These are phyloP conservation scores for Zoanthus solanderi DNA, from an alignment of 92 coral and sea anemone genomes.

Conservation along the genomic window DNA sequence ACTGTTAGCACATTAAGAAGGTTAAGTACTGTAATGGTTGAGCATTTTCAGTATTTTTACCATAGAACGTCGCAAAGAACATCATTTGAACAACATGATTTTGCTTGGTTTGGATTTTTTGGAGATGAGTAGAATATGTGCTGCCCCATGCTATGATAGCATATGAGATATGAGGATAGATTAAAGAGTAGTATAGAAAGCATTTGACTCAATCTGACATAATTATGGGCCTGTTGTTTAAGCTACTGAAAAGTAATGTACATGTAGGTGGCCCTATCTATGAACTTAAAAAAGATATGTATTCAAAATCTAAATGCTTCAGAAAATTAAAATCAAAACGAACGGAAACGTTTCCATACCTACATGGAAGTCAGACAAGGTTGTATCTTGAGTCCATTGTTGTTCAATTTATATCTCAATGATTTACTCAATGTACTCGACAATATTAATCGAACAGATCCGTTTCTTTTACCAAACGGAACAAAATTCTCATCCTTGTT, in stretches of 20 bases:
- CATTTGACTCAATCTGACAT: constrained; percentile 73
- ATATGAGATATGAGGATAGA: too few species aligned
- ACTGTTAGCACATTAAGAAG: too few species aligned
- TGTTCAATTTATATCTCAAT: neutral
- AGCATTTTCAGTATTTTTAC: too few species aligned
- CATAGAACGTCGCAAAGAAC: too few species aligned
- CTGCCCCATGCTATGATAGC: too few species aligned
- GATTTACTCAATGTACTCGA: constrained; percentile 10
- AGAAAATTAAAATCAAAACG: neutral
- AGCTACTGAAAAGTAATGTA: constrained; percentile 18
- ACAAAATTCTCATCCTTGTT: neutral
- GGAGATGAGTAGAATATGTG: too few species aligned
- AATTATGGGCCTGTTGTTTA: constrained; percentile 32
- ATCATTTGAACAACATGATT: too few species aligned
- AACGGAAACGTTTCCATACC: neutral
- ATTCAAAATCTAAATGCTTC: constrained; percentile 4
- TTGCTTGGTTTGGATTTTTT: too few species aligned
- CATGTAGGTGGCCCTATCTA: constrained; percentile 52
- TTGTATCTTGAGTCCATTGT: neutral
- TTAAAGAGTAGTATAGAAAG: constrained; percentile 18
- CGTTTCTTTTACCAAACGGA: constrained; percentile 9
- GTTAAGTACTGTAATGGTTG: too few species aligned
- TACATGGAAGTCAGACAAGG: constrained; percentile 9
- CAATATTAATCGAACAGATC: constrained; percentile 9
- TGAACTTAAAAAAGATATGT: neutral